Evolutionary conservation across 2,888 invertebrate species (phyloP).

Genomic region (Polyommatus iphigenia): DNA sequence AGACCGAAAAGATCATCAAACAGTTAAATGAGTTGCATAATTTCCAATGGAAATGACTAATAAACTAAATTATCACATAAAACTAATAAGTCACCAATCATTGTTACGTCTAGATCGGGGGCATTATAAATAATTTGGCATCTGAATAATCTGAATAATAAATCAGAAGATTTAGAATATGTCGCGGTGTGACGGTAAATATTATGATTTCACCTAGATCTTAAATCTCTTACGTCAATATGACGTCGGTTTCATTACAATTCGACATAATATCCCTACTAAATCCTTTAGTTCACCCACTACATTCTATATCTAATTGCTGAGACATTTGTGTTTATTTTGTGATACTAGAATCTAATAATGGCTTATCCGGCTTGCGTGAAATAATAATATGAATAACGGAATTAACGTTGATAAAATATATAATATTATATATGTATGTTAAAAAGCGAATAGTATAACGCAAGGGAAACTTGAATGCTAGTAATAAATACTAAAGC

Average conservation of each 20-base stretch:
- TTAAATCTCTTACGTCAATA: conserved; percentile 76
- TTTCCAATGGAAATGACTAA: neutral
- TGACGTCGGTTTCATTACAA: conserved; percentile 76
- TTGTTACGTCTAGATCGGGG: conserved; percentile 29
- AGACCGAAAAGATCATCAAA: conserved; percentile 13
- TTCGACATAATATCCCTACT: conserved; percentile 51
- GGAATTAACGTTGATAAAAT: neutral
- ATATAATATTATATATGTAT: neutral
- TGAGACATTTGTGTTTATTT: conserved; percentile 56
- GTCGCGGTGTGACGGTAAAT: conserved; percentile 69
- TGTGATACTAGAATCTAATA: conserved; percentile 31
- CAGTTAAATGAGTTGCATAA: conserved; percentile 17
- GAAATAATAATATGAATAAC: neutral
- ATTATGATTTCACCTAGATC: conserved; percentile 74
- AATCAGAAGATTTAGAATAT: conserved; percentile 60
- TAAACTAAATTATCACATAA: conserved; percentile 13
- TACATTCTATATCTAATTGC: conserved; percentile 53
- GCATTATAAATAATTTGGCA: conserved; percentile 27
- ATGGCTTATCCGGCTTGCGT: neutral
- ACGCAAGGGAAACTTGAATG: neutral
- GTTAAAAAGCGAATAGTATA: neutral
- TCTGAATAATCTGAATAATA: conserved; percentile 41
- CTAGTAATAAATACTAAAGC: neutral
- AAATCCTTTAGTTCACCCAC: conserved; percentile 49
- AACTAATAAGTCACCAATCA: conserved; percentile 24